Evolutionary conservation across 2,888 invertebrate species (phyloP), one percentile per base, ranked within the genome.

Genomic region (Hedychridium roseum): DNA sequence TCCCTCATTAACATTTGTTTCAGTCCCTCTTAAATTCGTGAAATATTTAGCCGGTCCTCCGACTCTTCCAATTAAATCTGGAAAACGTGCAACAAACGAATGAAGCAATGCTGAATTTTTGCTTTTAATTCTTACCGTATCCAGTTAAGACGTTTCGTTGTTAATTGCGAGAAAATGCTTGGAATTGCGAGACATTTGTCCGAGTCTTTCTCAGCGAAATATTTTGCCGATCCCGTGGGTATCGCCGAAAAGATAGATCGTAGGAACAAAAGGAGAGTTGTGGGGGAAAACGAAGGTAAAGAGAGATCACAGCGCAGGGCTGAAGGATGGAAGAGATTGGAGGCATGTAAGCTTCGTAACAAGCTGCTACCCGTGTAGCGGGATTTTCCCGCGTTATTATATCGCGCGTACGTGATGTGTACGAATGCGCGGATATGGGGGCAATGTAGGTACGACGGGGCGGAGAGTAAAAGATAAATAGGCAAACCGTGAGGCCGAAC

Each of bases 341-440:
- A 42, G 47, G 55, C 54, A 51, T 54, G 54, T 55, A 44, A 38
- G 38, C 34, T 50, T 48, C 49, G 48, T 64, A 49, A 54, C 56
- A 42, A 44, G 41, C 43, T 28, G 21, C 18, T n/a, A n/a, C n/a
- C n/a, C n/a, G n/a, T n/a, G 43, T 21, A 28, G 35, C 40, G 21
- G 31, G 30, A 38, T 43, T 37, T n/a, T n/a, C 43, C 47, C 54
- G 57, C 47, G 55, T 68, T 66, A 66, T 68, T 57, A 52, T 59
- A 66, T 57, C 43, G 57, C 41, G 36, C 14, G 54, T 54, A 67
- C 68, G 67, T 66, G 67, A 70, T 43, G 49, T 38, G 20, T 40
- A 30, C 27, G 3, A 27, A 39, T 15, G 9, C 16, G 34, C 9
- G 32, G 9, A 40, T 32, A 35, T n/a, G n/a, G n/a, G n/a, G n/a